Base-by-base conservation (phyloP, 2,888 invertebrate species). In the Oscheius sp. region DNA sequence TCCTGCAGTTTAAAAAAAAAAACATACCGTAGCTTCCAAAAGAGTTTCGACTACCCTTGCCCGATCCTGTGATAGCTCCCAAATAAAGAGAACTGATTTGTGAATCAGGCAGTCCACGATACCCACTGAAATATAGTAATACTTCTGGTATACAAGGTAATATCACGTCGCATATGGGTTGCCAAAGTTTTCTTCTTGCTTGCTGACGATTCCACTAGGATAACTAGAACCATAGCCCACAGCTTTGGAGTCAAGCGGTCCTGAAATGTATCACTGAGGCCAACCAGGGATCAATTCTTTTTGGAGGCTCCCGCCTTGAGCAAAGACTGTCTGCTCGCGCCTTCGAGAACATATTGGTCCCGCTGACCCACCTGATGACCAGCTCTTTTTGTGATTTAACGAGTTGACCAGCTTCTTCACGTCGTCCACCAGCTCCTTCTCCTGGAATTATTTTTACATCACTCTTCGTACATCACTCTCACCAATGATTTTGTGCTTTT, bases 11-110 rank as follows among this genome's bases (percentile, higher is more conserved):
- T 29, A 42, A 60, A 33, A 3, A 33, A 29, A 29, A 1, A 29
- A n/a, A 53, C 55, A 10, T 33, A 75, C 75, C 75, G 57, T 75
- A 75, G 33, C 75, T 75, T 63, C 75, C 75, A 50, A 75, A 75
- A 4, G 75, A 63, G 47, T 71, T 70, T 57, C 75, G 62, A 37
- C 51, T 42, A 1, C 42, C 59, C 57, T 66, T 70, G 29, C 59
- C 65, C n/a, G 70, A 57, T 50, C 65, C 65, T 7, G 75, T 75
- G 5, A 75, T 75, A 1, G 75, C 75, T 37, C 75, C 75, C 10
- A 70, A 33, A 58, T 75, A 75, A 32, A 42, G 37, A 13, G n/a
- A 29, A n/a, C 48, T 48, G 2, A 70, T 51, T 72, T 75, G 70
- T 11, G 75, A 70, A 4, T 75, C 75, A 10, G 75, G 75, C 2